Base-by-base conservation (phyloP, 2,888 invertebrate species). In the Scaptomyza caliginosa region DNA sequence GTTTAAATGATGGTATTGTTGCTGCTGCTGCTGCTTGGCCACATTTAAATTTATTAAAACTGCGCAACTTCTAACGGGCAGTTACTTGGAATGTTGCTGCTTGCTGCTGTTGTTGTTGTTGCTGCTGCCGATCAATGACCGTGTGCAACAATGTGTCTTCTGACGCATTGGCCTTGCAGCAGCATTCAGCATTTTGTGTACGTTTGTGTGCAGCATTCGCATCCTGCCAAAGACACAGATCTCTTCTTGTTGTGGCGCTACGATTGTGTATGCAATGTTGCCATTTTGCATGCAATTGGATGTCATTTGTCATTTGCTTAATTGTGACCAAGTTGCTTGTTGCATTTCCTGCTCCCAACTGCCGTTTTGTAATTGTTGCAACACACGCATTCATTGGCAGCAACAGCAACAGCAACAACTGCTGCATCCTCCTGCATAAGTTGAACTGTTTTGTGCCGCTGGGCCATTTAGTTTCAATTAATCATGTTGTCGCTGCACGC, bases 21-120 rank as follows among this genome's bases (percentile, higher is more conserved):
- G 46, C 46, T 32, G 26, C 4, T 7, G 42, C 10, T 17, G 40
- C 32, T 32, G 43, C 34, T 38, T 57, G 62, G 58, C 66, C 76
- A 78, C 83, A 84, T 84, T 84, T 87, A 88, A 84, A 84, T 84
- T 84, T 87, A 84, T 84, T 84, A 84, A 84, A 84, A 84, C 86
- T 83, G 88, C 86, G 58, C 71, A 67, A 50, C 63, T 67, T 69
- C 74, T 84, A 84, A 84, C 83, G 83, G 88, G 55, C 64, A 42
- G 49, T 51, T 24, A 28, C 51, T 48, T 63, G 86, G 80, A 86
- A 81, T 81, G 80, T 50, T 71, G 74, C 65, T 45, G 64, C 39
- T 8, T 45, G 51, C 11, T 64, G 65, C 11, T 69, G 66, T 30
- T 32, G 64, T 26, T 50, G 55, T 13, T 56, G 56, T 11, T 62